Evolutionary conservation across 2,888 invertebrate genomes (phyloP).

Genomic region (Protonemura montana): DNA sequence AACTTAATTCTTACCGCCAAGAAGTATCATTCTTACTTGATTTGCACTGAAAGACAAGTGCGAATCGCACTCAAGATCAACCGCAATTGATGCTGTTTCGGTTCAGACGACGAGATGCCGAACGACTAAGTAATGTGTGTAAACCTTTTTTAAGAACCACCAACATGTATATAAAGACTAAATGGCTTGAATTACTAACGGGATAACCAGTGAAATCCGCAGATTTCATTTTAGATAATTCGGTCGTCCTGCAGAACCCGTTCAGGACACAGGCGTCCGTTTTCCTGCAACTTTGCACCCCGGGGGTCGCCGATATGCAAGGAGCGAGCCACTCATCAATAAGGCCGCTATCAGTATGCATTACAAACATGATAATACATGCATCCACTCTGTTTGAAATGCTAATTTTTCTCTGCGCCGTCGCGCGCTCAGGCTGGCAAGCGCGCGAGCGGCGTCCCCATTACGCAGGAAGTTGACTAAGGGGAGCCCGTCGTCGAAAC

Average conservation of each 20-base stretch:
- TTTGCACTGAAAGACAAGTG: too few species aligned
- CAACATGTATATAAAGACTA: too few species aligned
- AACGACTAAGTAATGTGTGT: too few species aligned
- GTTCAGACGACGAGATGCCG: too few species aligned
- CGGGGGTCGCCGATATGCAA: not conserved
- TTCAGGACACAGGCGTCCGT: not conserved
- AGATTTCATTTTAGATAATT: not conserved
- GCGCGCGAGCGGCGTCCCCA: not conserved
- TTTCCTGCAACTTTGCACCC: not conserved
- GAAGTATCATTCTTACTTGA: too few species aligned
- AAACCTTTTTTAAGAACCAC: too few species aligned
- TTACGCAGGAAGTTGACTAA: not conserved
- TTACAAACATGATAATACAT: conserved; percentile 48
- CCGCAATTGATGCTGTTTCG: too few species aligned
- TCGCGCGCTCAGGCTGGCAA: conserved; percentile 23
- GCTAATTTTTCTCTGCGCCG: conserved; percentile 47
- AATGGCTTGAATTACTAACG: too few species aligned
- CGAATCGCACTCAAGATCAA: too few species aligned
- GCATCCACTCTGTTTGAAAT: conserved; percentile 50
- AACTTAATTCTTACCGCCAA: too few species aligned
- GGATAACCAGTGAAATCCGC: too few species aligned
- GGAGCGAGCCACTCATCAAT: conserved; percentile 23
- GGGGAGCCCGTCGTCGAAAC: not conserved
- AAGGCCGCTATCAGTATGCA: conserved; percentile 48
- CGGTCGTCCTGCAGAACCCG: not conserved